These are phyloP conservation scores for Morbakka virulenta DNA, from an alignment of 30 jellyfish, hydroid and myxozoan species.

Conservation along the genomic window DNA sequence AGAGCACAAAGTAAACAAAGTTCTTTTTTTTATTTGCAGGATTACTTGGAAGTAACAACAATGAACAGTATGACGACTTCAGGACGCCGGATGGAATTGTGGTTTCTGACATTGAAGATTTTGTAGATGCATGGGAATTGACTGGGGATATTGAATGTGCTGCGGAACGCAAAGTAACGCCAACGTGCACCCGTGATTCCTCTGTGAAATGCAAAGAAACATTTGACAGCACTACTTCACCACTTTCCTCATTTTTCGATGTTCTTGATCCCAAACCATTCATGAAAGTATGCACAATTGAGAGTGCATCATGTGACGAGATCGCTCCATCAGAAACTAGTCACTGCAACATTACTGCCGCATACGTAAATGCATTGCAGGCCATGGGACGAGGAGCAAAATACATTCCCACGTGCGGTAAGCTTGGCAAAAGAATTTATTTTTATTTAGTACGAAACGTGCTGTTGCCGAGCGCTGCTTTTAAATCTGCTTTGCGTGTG, in stretches of 20 bases:
- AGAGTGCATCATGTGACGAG: constrained; percentile 73
- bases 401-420: constrained; percentile 68
- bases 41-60: constrained; percentile 91
- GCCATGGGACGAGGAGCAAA: constrained; percentile 33
- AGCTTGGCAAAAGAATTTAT: no score
- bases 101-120: constrained; percentile 63
- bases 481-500: no score
- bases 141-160: constrained; percentile 73
- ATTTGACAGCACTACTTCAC: constrained; percentile 50
- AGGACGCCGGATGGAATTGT: constrained; percentile 76
- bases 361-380: constrained; percentile 66
- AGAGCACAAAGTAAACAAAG: no score
- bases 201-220: constrained; percentile 76
- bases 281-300: constrained; percentile 84
- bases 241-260: constrained; percentile 47
- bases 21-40: constrained; percentile 45
- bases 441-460: no score
- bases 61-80: constrained; percentile 85
- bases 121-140: constrained; percentile 83
- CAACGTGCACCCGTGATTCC: constrained; percentile 76
- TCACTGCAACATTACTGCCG: constrained; percentile 86
- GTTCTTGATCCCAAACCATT: constrained; percentile 86
- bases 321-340: constrained; percentile 18
- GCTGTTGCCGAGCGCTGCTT: no score
- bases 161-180: constrained; percentile 45